Percentiles rank a stretch among this genome's conserved stretches.
Conservation (phyloP, 2,888 invertebrate genomes). For the Cephonodes hylas region DNA sequence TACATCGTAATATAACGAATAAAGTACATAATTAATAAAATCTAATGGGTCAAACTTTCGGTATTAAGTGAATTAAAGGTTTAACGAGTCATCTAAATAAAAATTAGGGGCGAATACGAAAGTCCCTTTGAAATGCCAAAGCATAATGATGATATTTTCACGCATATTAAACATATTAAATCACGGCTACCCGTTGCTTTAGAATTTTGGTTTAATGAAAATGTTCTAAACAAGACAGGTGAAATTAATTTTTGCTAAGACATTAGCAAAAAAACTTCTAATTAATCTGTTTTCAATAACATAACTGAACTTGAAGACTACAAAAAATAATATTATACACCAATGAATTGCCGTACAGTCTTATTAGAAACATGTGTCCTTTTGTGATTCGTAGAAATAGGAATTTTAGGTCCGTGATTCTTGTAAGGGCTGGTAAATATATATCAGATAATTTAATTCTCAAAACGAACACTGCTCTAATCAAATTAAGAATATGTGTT, state of each 20-base stretch:
- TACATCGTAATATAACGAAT: no score
- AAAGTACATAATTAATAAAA: no score
- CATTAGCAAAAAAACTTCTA: not conserved
- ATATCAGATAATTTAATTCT: not conserved
- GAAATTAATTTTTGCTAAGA: not conserved
- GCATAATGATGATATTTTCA: slow-evolving; percentile 2
- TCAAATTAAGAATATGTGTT: not conserved
- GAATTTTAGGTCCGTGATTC: not conserved
- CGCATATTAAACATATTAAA: not conserved
- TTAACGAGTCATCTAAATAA: not conserved
- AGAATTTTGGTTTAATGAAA: not conserved
- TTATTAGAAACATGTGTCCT: no score
- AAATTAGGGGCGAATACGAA: not conserved
- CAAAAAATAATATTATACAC: no score
- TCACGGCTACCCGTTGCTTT: not conserved
- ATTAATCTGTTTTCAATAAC: no score
- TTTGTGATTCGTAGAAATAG: no score
- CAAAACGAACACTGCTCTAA: not conserved
- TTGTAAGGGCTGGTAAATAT: not conserved
- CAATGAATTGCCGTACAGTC: no score
- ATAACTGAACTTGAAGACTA: not conserved
- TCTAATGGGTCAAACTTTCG: not conserved
- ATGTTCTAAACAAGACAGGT: not conserved
- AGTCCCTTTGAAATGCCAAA: not conserved
- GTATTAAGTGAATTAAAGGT: not conserved